Evolutionary conservation across 1,140 invertebrate genomes (phyloP).

Genomic region (Drosophila ogumai): DNA sequence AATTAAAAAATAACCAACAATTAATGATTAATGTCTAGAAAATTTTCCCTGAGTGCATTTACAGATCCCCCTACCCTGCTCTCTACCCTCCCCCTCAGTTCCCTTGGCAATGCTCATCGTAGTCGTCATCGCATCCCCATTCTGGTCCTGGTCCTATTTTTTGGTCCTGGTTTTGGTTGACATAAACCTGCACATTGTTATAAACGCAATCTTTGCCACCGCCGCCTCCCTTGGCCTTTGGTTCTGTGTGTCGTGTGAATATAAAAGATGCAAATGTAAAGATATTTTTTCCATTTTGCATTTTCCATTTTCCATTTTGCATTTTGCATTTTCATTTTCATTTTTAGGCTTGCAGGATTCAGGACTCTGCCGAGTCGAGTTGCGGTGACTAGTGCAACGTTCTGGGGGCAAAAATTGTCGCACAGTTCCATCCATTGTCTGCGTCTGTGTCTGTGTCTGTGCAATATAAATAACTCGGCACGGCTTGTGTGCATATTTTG

Average conservation of each 20-base stretch:
- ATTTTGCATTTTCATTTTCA: conserved; percentile 70
- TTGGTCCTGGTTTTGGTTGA: conserved; percentile 46
- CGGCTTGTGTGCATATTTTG: conserved; percentile 74
- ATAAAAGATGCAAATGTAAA: conserved; percentile 78
- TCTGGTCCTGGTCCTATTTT: conserved; percentile 12
- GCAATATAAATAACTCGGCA: conserved; percentile 71
- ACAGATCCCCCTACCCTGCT: background rate
- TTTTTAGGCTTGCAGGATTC: conserved; percentile 42
- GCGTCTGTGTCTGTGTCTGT: conserved; percentile 17
- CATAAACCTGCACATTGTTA: conserved; percentile 65
- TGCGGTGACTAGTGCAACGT: conserved; percentile 18
- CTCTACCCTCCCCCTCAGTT: background rate
- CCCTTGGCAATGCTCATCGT: conserved; percentile 12
- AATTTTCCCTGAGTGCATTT: conserved; percentile 6
- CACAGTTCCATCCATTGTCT: conserved; percentile 73
- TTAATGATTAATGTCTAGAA: accelerated
- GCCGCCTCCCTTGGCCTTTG: conserved; percentile 37
- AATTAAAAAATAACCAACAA: background rate
- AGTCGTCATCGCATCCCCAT: conserved; percentile 11
- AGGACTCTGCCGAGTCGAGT: conserved; percentile 10
- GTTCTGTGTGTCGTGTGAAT: conserved; percentile 61
- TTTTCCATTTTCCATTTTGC: conserved; percentile 22
- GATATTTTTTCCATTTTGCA: conserved; percentile 65
- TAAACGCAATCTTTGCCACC: conserved; percentile 61
- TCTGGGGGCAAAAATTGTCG: conserved; percentile 68